Evolutionary conservation across 2,113 vertebrate genomes (phyloP), one percentile per base, ranked within the genome.

Genomic region (Pedionomus torquatus): DNA sequence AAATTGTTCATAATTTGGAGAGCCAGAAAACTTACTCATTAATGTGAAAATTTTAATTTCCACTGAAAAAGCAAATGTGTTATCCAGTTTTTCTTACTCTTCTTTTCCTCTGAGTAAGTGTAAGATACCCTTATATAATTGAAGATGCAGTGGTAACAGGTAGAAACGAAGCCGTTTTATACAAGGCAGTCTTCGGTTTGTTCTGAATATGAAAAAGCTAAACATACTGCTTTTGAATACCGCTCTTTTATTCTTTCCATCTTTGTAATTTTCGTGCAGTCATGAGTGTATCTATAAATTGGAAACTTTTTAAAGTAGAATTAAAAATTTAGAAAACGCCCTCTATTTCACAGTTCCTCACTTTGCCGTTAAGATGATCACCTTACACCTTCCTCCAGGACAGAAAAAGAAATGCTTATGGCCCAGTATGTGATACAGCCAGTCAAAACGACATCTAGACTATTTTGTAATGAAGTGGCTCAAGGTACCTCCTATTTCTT

Each of bases 1-100:
- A 98, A 97, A 91, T 92, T 68, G 49, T 77, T 96, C 69, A 79
- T 93, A 43, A 87, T 95, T 84, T 95, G 92, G 74, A 90, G 86
- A 98, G 86, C 84, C 82, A 95, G 39, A 69, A 93, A 85, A 60
- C 88, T 6, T 77, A 83, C 33, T 91, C 37, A 78, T 37, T 14
- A 8, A 28, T 64, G 54, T 43, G 48, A 95, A 96, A 90, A 88
- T 44, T 87, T 80, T 72, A 57, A 94, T 97, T 96, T 97, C 79
- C 97, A 97, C 91, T 97, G 74, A 66, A 95, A 95, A 96, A 92
- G 25, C 54, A 90, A 91, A 90, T 23, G 80, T 43, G 51, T 64
- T 95, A 64, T 13, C 69, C 35, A 89, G 55, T 97, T 97, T 94
- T 97, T 94, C 79, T 79, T 95, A 76, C 83, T 91, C 71, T 55